phyloP scores from a whole-genome alignment of 2,113 vertebrate genomes.

The Megaptera novaeangliae region DNA sequence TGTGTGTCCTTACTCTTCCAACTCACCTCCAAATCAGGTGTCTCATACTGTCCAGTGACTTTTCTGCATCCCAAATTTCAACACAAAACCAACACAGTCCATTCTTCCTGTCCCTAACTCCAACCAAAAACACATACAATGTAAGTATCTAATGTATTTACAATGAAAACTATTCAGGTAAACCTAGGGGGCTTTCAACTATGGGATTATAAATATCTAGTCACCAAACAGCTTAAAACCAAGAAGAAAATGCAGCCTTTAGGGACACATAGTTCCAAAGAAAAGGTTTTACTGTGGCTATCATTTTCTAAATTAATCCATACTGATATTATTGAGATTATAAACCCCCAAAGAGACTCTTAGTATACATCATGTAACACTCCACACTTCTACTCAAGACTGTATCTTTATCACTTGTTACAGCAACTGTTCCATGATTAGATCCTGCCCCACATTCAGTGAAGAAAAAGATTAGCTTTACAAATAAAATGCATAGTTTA shows the following conservation, averaged over 20 bases:
- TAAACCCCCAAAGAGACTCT: not conserved
- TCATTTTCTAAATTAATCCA: constrained; percentile 26
- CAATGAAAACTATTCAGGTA: not conserved
- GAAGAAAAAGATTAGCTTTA: constrained; percentile 13
- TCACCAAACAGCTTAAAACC: not conserved
- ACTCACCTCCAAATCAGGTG: not conserved
- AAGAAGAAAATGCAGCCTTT: not conserved
- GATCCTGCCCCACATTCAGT: not conserved
- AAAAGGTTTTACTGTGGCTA: not conserved
- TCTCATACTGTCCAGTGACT: not conserved
- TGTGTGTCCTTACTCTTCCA: not conserved
- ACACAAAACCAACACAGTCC: constrained; percentile 14
- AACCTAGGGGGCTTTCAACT: not conserved
- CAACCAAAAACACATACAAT: not conserved
- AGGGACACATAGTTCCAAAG: not conserved
- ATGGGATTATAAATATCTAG: not conserved
- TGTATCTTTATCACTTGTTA: not conserved
- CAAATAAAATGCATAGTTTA: constrained; percentile 21
- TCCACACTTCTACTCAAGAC: not conserved
- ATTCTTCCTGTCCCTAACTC: not conserved
- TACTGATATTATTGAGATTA: not conserved
- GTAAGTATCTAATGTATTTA: not conserved
- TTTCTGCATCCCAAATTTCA: constrained; percentile 25
- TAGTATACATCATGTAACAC: not conserved
- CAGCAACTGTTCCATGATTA: constrained; percentile 13